Evolutionary conservation across 2,888 invertebrate species (phyloP), one percentile per base, ranked within the genome.

Genomic region (Muschampia plurimacula): DNA sequence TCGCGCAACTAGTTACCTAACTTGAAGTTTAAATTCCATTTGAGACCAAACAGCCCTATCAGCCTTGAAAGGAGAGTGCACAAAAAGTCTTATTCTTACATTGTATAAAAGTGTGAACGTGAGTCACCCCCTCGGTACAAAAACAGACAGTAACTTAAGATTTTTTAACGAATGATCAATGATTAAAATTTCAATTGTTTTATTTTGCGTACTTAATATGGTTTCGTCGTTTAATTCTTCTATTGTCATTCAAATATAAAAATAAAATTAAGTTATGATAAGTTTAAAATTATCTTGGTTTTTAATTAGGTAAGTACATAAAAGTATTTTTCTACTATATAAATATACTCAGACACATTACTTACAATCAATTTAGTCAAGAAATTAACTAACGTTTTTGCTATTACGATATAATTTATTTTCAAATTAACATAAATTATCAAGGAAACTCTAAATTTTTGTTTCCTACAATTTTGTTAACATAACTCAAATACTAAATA

Each of bases 141-240:
- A n/a, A 52, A 15, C 15, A 9, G 7, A 10, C 10, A 44, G 7
- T 44, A 8, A 44, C 2, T 2, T 10, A 9, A 1, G 0, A 52
- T 0, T 9, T 13, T 52, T n/a, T 52, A 52, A n/a, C 2, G 13
- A 57, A 32, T 3, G 5, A 12, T 59, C 28, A 59, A 32, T 59
- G 32, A 28, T 32, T 59, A 59, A 57, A 57, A 57, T 59, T 59
- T 32, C 32, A 13, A 32, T 49, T 49, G 28, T 59, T 59, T 15
- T 32, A 32, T 28, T 13, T 59, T 59, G 32, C 5, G 13, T 13
- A 59, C 32, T 2, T 32, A 59, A 59, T 28, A 12, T 32, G 32
- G 12, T 59, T 32, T 32, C 0, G 3, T 13, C 12, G 32, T 13
- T 32, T 32, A 59, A 59, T 59, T 12, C 6, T 32, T 59, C 28